A percentile compares a stretch with the other conserved stretches of the same genome.
Conservation (phyloP, 2,797 vertebrate genomes). For the Cyclopterus lumpus region DNA sequence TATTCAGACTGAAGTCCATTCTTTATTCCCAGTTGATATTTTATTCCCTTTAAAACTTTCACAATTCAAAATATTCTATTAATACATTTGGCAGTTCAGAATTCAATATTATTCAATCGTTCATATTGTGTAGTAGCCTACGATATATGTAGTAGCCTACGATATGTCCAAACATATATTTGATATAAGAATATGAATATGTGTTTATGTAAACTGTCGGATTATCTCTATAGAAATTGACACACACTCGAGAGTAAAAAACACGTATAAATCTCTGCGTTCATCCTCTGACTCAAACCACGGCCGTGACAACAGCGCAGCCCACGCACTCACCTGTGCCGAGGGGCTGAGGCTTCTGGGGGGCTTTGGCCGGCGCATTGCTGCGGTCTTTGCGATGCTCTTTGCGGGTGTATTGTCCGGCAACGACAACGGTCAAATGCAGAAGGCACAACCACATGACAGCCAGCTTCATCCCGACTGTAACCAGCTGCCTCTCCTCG, state of each 20-base stretch:
- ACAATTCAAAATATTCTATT: neutral
- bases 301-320: neutral
- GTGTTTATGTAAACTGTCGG: neutral
- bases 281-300: neutral
- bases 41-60: too few relatives aligned
- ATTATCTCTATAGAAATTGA: neutral
- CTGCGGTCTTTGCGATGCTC: neutral
- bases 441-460: conserved; percentile 38
- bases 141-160: too few relatives aligned
- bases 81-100: neutral
- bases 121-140: neutral
- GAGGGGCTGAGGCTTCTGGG: neutral
- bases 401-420: neutral
- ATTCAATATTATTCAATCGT: neutral
- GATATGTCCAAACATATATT: neutral
- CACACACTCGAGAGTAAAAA: too few relatives aligned
- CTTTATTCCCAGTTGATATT: too few relatives aligned
- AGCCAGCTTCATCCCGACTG: conserved; percentile 44
- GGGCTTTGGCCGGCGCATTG: neutral
- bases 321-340: conserved; percentile 52
- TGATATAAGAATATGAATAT: neutral
- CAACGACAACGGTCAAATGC: conserved; percentile 21
- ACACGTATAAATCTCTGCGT: neutral
- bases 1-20: too few relatives aligned
- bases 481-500: neutral